Percentiles rank a stretch among this genome's conserved stretches.
phyloP scores from a whole-genome alignment of 2,888 invertebrate species.

The Nemapogon koenigi region DNA sequence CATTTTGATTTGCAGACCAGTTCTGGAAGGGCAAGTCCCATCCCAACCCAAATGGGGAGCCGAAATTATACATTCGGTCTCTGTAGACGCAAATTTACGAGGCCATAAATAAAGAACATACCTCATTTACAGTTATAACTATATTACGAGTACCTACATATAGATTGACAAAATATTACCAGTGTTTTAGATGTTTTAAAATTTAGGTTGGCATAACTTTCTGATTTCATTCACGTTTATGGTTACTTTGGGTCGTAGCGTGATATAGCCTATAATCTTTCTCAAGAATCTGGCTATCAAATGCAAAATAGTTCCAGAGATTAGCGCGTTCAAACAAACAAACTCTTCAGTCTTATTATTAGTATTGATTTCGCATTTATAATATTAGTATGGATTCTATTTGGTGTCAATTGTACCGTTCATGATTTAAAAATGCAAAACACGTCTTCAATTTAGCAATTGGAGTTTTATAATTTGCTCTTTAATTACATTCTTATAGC shows the following conservation, averaged over 20 bases:
- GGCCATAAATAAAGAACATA: slow-evolving; percentile 3
- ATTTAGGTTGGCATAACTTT: not conserved
- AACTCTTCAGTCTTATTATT: not conserved
- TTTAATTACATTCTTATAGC: no score
- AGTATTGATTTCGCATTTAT: not conserved
- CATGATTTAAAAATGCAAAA: no score
- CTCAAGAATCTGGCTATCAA: not conserved
- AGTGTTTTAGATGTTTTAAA: no score
- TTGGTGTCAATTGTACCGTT: no score
- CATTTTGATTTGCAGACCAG: slow-evolving; percentile 4
- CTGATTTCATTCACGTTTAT: not conserved
- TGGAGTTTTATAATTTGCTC: no score
- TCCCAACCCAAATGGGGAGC: slow-evolving; percentile 7
- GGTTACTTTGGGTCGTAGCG: not conserved
- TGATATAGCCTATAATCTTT: not conserved
- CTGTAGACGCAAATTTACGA: slow-evolving; percentile 4
- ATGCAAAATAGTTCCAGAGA: not conserved
- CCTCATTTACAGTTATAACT: slow-evolving; percentile 7
- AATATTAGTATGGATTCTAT: no score
- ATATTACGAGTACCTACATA: not conserved
- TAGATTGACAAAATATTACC: not conserved
- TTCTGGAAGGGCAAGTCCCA: slow-evolving; percentile 3
- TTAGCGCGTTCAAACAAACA: not conserved
- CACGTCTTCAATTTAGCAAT: no score
- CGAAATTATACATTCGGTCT: slow-evolving; percentile 6